Evolutionary conservation across 2,888 invertebrate genomes (phyloP).

Genomic region (Caradrina clavipalpis): DNA sequence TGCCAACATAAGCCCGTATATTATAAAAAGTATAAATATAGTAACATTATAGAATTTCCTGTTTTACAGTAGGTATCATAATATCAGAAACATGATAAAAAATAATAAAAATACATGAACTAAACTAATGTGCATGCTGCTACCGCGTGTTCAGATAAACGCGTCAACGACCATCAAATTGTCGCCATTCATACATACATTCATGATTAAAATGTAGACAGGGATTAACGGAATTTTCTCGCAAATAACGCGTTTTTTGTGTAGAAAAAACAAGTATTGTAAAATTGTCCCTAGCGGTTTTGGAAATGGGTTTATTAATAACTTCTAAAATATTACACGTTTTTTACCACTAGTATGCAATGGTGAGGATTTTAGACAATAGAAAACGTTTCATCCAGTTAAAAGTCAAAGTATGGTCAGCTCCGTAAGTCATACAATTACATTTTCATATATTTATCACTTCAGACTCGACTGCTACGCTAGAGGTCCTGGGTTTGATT

Average conservation of each 20-base stretch:
- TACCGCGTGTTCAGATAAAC: constrained; percentile 21
- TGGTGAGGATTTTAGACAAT: too few species aligned
- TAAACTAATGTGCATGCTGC: constrained; percentile 16
- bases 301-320: too few species aligned
- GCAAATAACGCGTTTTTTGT: neutral
- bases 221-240: neutral
- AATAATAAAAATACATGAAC: constrained; percentile 21
- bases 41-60: constrained; percentile 16
- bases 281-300: too few species aligned
- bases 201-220: constrained; percentile 8
- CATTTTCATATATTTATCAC: too few species aligned
- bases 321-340: too few species aligned
- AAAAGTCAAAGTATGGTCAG: too few species aligned
- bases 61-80: constrained; percentile 9
- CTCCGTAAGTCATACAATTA: too few species aligned
- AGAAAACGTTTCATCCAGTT: too few species aligned
- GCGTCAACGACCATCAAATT: constrained; percentile 29
- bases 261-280: too few species aligned
- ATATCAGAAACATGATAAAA: constrained; percentile 38
- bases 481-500: too few species aligned
- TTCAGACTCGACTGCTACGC: too few species aligned
- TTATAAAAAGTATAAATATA: constrained; percentile 22
- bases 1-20: neutral
- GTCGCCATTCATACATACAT: constrained; percentile 44
- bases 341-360: too few species aligned